A percentile compares a stretch with the other conserved stretches of the same genome.
phyloP scores from a whole-genome alignment of 2,113 vertebrate species.

The Myotis davidii region DNA sequence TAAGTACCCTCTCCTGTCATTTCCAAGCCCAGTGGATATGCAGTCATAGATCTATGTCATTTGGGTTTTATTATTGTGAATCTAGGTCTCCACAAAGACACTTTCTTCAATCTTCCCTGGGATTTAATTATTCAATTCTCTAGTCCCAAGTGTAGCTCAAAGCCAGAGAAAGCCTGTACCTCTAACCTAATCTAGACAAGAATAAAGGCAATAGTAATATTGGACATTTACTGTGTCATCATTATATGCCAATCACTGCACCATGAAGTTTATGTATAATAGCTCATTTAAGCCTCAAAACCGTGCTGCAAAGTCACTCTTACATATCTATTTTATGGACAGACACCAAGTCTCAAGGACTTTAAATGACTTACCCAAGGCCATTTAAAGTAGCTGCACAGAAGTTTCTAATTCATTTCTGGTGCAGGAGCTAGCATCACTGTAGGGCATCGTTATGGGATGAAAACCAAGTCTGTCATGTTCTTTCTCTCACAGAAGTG shows the following conservation, averaged over 20 bases:
- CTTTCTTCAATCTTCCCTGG: conserved; percentile 34
- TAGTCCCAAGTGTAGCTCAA: neutral
- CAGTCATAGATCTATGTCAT: conserved; percentile 23
- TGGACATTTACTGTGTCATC: neutral
- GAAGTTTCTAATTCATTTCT: neutral
- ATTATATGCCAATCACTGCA: neutral
- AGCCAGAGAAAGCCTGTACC: neutral
- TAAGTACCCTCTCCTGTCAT: conserved; percentile 17
- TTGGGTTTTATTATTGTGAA: conserved; percentile 39
- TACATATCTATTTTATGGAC: neutral
- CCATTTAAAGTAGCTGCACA: neutral
- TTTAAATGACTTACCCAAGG: conserved; percentile 25
- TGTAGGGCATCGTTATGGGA: neutral
- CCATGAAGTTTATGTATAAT: neutral
- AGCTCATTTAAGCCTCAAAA: neutral
- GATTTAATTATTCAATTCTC: conserved; percentile 47
- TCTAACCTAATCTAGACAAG: neutral
- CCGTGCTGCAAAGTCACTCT: neutral
- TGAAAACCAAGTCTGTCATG: conserved; percentile 14
- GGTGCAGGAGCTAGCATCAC: neutral
- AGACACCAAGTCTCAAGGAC: neutral
- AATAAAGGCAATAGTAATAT: conserved; percentile 9
- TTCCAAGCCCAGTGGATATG: conserved; percentile 32
- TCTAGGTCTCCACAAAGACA: neutral
- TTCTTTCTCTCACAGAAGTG: neutral